phyloP scores from a whole-genome alignment of 2,888 invertebrate genomes.

The Brassicogethes aeneus region DNA sequence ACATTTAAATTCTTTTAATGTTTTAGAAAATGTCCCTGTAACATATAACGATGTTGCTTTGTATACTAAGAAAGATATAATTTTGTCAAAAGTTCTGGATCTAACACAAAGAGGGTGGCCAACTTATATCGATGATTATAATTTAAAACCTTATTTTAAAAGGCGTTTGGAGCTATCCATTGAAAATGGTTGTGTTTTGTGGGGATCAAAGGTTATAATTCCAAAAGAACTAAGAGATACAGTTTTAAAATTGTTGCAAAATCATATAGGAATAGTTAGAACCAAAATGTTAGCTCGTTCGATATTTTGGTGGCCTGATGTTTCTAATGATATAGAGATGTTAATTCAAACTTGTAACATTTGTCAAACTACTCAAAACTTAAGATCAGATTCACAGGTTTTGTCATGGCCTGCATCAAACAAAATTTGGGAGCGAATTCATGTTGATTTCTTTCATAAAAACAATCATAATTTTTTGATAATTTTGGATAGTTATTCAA shows the following conservation, averaged over 20 bases:
- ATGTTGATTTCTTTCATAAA: slow-evolving; percentile 8
- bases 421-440: slow-evolving; percentile 6
- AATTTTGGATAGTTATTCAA: slow-evolving; percentile 9
- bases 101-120: slow-evolving; percentile 9
- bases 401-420: slow-evolving; percentile 7
- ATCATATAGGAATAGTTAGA: too few species aligned
- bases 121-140: slow-evolving; percentile 5
- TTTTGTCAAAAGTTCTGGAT: slow-evolving; percentile 8
- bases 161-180: slow-evolving; percentile 9
- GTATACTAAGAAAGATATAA: slow-evolving; percentile 5
- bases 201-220: slow-evolving; percentile 4
- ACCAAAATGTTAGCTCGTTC: slow-evolving; percentile 10
- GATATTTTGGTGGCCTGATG: slow-evolving; percentile 7
- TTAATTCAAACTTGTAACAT: slow-evolving; percentile 1
- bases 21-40: slow-evolving; percentile 7
- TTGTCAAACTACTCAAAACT: slow-evolving; percentile 7
- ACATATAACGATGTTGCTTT: slow-evolving; percentile 7
- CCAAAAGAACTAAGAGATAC: slow-evolving; percentile 4
- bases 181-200: slow-evolving; percentile 5
- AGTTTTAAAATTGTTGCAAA: slow-evolving; percentile 7
- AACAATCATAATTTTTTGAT: slow-evolving; percentile 2
- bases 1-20: slow-evolving; percentile 8
- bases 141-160: slow-evolving; percentile 8
- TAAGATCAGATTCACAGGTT: background rate
- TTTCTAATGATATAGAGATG: slow-evolving; percentile 6